A percentile compares a stretch with the other conserved stretches of the same genome.
These are phyloP conservation scores for Pteruthius melanotis DNA, from an alignment of 2,113 vertebrate genomes.

Conservation along the genomic window DNA sequence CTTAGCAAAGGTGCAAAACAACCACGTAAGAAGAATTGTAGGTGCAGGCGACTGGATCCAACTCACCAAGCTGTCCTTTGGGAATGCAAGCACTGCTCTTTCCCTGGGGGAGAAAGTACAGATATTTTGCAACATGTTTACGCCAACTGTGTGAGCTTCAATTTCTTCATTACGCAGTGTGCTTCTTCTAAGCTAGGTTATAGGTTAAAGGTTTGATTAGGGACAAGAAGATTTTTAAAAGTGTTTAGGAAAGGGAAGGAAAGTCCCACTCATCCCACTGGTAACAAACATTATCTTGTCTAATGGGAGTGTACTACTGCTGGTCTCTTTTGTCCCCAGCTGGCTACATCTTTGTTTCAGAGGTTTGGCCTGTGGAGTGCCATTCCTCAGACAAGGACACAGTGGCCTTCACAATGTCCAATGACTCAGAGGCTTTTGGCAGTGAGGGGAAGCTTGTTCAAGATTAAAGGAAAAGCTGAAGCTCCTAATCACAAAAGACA, in stretches of 20 bases:
- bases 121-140: not conserved
- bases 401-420: fast-evolving
- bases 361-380: not conserved
- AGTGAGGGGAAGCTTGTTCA: not conserved
- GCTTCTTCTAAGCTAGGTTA: not conserved
- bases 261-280: not conserved
- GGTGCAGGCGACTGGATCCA: fast-evolving
- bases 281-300: not conserved
- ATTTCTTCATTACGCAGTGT: not conserved
- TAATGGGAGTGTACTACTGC: not conserved
- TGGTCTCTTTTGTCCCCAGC: not conserved
- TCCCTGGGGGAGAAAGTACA: not conserved
- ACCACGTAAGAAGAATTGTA: fast-evolving
- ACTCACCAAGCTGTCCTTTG: not conserved
- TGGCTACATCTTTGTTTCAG: not conserved
- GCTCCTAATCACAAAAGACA: not conserved
- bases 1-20: not conserved
- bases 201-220: not conserved
- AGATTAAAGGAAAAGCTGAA: not conserved
- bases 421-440: not conserved
- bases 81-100: not conserved
- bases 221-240: not conserved
- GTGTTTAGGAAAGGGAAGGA: not conserved
- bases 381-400: not conserved
- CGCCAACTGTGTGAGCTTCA: fast-evolving